Evolutionary conservation across 2,888 invertebrate species (phyloP).

Genomic region (Empis stercorea): DNA sequence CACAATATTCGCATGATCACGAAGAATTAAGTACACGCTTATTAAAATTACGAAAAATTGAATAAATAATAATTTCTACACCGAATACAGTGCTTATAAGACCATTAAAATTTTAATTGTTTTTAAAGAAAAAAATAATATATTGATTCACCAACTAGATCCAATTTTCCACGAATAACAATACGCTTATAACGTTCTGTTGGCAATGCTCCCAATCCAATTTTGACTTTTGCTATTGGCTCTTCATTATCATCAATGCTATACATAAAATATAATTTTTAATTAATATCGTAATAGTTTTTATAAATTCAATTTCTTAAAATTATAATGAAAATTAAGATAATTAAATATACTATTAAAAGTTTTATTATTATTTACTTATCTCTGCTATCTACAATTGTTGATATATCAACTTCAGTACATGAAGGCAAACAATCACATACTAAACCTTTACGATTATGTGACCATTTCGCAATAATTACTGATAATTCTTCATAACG

Average conservation of each 20-base stretch:
- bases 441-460: constrained; percentile 43
- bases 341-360: background rate
- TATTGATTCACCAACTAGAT: constrained; percentile 52
- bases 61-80: too few species aligned
- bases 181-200: constrained; percentile 58
- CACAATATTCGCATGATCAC: too few species aligned
- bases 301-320: background rate
- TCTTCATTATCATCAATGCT: constrained; percentile 23
- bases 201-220: constrained; percentile 51
- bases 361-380: constrained; percentile 16
- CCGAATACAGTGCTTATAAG: too few species aligned
- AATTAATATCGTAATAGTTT: too few species aligned
- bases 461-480: constrained; percentile 52
- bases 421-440: constrained; percentile 61
- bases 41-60: background rate
- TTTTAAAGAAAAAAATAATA: background rate
- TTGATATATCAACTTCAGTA: constrained; percentile 53
- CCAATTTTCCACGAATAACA: constrained; percentile 56
- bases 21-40: too few species aligned
- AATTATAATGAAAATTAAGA: background rate
- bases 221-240: constrained; percentile 40
- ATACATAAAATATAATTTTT: background rate
- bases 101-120: too few species aligned
- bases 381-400: constrained; percentile 39
- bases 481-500: constrained; percentile 48